Conservation (phyloP, 2,113 vertebrate genomes). For the Bos indicus region DNA sequence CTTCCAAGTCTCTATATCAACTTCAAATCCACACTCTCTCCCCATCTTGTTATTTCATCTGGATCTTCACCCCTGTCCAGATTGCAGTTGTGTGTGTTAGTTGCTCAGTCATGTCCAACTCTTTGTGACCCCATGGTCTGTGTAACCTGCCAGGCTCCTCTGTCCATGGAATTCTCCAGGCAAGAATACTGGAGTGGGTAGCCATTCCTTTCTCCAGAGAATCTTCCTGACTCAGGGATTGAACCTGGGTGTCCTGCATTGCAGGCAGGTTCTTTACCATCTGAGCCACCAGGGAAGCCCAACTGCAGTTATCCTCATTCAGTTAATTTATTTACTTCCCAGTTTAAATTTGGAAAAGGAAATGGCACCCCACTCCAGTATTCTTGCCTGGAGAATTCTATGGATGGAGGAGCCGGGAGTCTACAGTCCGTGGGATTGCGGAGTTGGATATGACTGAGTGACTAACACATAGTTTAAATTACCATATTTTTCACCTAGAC, state of each 20-base stretch:
- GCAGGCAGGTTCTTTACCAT: background rate
- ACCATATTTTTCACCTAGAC: background rate
- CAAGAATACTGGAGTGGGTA: background rate
- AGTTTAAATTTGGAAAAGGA: background rate
- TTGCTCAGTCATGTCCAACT: background rate
- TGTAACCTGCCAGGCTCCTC: background rate
- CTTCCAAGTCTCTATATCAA: background rate
- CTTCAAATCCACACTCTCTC: background rate
- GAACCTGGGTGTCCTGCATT: background rate
- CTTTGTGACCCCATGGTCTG: background rate
- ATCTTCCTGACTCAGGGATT: background rate
- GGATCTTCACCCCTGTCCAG: background rate
- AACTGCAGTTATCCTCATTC: background rate
- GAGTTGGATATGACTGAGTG: background rate
- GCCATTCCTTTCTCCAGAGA: background rate
- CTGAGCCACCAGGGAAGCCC: background rate
- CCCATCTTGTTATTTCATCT: background rate
- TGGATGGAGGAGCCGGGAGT: background rate
- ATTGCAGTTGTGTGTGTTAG: background rate
- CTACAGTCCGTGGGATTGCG: background rate
- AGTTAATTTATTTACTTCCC: background rate
- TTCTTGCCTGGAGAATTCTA: background rate
- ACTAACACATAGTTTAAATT: background rate
- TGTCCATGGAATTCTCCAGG: background rate
- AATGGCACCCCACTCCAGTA: background rate